phyloP scores from a whole-genome alignment of 2,113 vertebrate species.

The Tichodroma muraria region DNA sequence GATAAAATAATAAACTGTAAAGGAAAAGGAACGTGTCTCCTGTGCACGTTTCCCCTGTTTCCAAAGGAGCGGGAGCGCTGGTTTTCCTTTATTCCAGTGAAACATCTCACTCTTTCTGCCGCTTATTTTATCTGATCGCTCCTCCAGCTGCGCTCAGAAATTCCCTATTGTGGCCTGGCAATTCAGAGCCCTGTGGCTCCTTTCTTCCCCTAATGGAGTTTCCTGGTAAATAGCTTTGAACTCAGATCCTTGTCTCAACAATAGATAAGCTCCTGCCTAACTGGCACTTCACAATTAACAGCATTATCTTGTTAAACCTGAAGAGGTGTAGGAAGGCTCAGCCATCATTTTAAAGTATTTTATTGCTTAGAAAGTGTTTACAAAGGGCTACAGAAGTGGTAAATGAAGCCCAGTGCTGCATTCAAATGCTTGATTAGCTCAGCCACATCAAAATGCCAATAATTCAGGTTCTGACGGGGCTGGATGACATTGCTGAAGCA shows the following conservation, averaged over 20 bases:
- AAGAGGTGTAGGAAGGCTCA: neutral
- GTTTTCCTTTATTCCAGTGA: neutral
- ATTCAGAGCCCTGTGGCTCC: neutral
- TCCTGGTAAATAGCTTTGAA: conserved; percentile 18
- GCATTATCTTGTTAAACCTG: conserved; percentile 43
- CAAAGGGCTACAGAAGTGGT: neutral
- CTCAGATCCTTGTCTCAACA: conserved; percentile 12
- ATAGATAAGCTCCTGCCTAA: neutral
- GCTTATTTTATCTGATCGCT: neutral
- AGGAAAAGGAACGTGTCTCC: neutral
- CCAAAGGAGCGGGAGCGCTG: neutral
- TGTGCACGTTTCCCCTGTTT: accelerated
- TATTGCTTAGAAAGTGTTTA: conserved; percentile 23
- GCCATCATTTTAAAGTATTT: neutral
- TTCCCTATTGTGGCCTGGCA: neutral
- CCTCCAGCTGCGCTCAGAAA: neutral
- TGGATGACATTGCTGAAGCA: neutral
- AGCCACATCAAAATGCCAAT: neutral
- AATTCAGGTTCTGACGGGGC: neutral
- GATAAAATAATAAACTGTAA: neutral
- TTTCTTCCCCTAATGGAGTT: conserved; percentile 11
- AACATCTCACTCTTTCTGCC: neutral
- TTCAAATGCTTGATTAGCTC: conserved; percentile 24
- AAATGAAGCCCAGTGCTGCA: neutral
- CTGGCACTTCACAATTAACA: conserved; percentile 21